Base-by-base conservation (phyloP, 2,888 invertebrate genomes). In the Chrysolina oricalcia region DNA sequence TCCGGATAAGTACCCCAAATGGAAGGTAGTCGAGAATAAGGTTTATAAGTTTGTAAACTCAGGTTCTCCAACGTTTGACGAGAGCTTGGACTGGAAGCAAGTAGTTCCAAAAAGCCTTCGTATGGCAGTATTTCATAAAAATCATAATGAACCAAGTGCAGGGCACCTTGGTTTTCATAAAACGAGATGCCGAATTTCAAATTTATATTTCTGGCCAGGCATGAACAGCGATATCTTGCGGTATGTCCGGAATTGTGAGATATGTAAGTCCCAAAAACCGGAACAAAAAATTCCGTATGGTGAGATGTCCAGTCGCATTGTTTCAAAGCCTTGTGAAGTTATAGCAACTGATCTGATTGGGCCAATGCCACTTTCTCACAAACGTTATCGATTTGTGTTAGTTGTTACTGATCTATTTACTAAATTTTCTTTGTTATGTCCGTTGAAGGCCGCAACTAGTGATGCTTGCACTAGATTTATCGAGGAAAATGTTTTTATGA, bases 401-500 rank as follows among this genome's bases (percentile, higher is more conserved):
- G n/a, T n/a, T n/a, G n/a, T n/a, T n/a, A n/a, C n/a, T n/a, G 9
- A 27, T 23, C n/a, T 23, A 15, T 62, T 62, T 13, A 73, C 27
- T 62, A n/a, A 35, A n/a, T 62, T 59, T 23, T 10, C 41, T 48
- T 21, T 43, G 48, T 11, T 69, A 19, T 48, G 50, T 13, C 23
- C 21, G 6, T 35, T 21, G 27, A 27, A 40, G 11, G 66, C 67
- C 15, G 76, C 76, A 23, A 77, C 67, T n/a, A 59, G 67, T 40
- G 48, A 64, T n/a, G 19, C 69, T 13, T 35, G 70, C n/a, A 43
- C 48, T 53, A 59, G 62, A 11, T 46, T 63, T 50, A 13, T 77
- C 17, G 74, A 76, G 56, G 64, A 75, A 53, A 27, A 75, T 19
- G 74, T 80, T 1, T 82, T 83, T 59, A 66, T 75, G 11, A 48